Evolutionary conservation across 1,140 invertebrate genomes (phyloP), one percentile per base, ranked within the genome.

Genomic region (Pseudomyrmex dendroicus): DNA sequence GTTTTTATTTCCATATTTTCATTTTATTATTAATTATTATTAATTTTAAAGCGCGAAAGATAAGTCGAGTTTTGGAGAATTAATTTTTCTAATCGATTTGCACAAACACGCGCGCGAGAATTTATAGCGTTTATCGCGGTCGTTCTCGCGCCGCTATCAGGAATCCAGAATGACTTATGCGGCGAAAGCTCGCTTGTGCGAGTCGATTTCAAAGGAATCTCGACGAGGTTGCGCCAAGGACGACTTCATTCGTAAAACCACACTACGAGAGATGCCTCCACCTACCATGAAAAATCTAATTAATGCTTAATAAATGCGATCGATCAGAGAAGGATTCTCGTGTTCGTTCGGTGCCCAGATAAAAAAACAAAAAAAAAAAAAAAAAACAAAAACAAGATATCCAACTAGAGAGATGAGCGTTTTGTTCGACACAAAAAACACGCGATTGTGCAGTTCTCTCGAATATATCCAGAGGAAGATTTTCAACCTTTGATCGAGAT

Each of bases 151-250:
- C 62, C 52, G 73, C 59, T 72, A 74, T 74, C 84, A 80, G 52
- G 64, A 83, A 85, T 83, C 54, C 70, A 66, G 63, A 88, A 84
- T 89, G 88, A 89, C 80, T 88, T 89, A 73, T 77, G 67, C 80
- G 44, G 88, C 63, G 88, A 91, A 91, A 88, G 89, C 86, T 88
- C 73, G 35, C 35, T 35, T 1, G 35, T 1, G 35, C 35, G 85
- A 83, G 67, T 83, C 85, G 85, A 83, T 85, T 91, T 91, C 90
- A 90, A 89, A 89, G 85, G 88, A 86, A 88, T 89, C 87, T 59
- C 84, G 35, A 59, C 20, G 74, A 35, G 83, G 61, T 66, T 84
- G 88, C 88, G 85, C 74, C 90, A 92, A 91, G 91, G 91, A 91
- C 91, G 86, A 87, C 85, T 85, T 83, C 68, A 82, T 82, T 85